phyloP scores from a whole-genome alignment of 2,888 invertebrate genomes.

The Chalcosyrphus nemorum region DNA sequence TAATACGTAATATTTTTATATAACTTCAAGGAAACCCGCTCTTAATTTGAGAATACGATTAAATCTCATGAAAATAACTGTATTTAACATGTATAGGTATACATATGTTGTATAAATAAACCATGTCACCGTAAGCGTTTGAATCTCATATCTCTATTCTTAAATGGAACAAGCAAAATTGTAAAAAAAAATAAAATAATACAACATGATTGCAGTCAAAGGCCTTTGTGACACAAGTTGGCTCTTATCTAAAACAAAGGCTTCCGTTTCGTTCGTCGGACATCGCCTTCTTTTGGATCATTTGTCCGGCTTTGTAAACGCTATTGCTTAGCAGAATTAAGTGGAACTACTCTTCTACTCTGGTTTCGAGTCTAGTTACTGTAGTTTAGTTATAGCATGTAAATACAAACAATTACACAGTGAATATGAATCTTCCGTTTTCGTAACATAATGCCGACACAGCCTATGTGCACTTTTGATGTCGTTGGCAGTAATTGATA shows the following conservation, averaged over 20 bases:
- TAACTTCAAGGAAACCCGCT: not conserved
- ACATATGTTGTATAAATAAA: not conserved
- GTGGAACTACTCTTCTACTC: not conserved
- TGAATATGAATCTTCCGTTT: slow-evolving; percentile 43
- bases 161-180: slow-evolving; percentile 14
- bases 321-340: slow-evolving; percentile 37
- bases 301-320: slow-evolving; percentile 25
- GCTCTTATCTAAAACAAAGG: slow-evolving; percentile 53
- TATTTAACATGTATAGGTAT: not conserved
- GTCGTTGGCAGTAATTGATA: slow-evolving; percentile 34
- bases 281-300: slow-evolving; percentile 44
- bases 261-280: slow-evolving; percentile 59
- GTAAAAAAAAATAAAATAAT: not conserved
- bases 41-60: not conserved
- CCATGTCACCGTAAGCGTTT: slow-evolving; percentile 13
- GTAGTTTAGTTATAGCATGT: not conserved
- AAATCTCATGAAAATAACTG: not conserved
- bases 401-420: slow-evolving; percentile 7
- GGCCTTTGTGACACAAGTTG: slow-evolving; percentile 33
- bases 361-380: slow-evolving; percentile 3
- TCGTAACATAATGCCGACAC: slow-evolving; percentile 34
- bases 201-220: slow-evolving; percentile 8
- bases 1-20: too few species aligned
- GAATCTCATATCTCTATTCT: slow-evolving; percentile 19
- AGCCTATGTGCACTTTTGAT: not conserved